A percentile compares a stretch with the other conserved stretches of the same genome.
Evolutionary conservation across 2,797 vertebrate species (phyloP).

Genomic region (Xenops minutus): DNA sequence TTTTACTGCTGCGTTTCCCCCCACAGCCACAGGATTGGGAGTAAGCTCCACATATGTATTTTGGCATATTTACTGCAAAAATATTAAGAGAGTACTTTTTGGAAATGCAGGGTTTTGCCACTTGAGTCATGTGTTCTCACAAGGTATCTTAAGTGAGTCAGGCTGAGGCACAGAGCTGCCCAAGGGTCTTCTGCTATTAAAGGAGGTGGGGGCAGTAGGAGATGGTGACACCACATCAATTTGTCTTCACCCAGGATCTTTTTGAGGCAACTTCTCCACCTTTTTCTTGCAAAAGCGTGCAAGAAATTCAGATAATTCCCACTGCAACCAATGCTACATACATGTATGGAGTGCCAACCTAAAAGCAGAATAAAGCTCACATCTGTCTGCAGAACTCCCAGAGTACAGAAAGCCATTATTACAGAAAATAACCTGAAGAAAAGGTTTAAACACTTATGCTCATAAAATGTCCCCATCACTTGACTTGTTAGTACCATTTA

Average conservation of each 20-base stretch:
- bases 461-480: neutral
- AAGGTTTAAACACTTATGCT: neutral
- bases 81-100: neutral
- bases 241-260: neutral
- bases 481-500: neutral
- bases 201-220: neutral
- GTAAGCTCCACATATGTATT: accelerated
- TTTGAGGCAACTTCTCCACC: neutral
- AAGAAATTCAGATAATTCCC: neutral
- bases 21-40: neutral
- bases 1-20: neutral
- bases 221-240: neutral
- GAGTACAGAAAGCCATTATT: neutral
- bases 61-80: neutral
- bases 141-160: neutral
- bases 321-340: accelerated
- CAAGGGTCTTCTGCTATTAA: neutral
- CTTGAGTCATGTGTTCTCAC: accelerated
- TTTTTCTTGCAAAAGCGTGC: neutral
- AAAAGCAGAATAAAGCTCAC: neutral
- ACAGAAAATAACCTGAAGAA: neutral
- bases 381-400: neutral
- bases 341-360: neutral
- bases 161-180: neutral
- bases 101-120: neutral